Conservation (phyloP, 2,797 vertebrate species). For the Parambassis ranga region DNA sequence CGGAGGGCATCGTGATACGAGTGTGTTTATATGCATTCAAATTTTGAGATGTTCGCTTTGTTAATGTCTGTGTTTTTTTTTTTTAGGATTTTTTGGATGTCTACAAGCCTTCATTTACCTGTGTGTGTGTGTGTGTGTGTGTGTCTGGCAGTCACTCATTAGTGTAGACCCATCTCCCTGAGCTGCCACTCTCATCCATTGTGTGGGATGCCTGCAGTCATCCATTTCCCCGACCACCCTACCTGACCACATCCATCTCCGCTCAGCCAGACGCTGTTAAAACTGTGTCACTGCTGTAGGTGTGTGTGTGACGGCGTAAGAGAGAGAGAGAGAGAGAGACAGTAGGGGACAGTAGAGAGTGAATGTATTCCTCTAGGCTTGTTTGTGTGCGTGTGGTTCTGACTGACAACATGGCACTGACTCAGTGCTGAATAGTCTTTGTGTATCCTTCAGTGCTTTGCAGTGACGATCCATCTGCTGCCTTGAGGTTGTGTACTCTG, state of each 20-base stretch:
- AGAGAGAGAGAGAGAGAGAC: neutral
- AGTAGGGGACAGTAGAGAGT: neutral
- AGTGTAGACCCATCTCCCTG: constrained; percentile 57
- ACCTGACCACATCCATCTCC: constrained; percentile 67
- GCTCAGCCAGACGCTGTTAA: constrained; percentile 49
- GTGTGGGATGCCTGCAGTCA: constrained; percentile 65
- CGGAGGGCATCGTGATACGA: neutral
- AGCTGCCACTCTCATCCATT: constrained; percentile 64
- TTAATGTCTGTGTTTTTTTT: constrained; percentile 11
- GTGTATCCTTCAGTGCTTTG: constrained; percentile 33
- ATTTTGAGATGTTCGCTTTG: constrained; percentile 9
- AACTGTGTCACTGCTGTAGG: constrained; percentile 27
- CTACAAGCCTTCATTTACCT: constrained; percentile 17
- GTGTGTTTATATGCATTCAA: neutral
- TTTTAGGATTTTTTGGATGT: neutral
- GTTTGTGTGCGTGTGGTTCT: constrained; percentile 36
- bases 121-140: constrained; percentile 6
- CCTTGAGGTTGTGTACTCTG: constrained; percentile 18
- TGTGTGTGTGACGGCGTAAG: constrained; percentile 2
- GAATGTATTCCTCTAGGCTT: constrained; percentile 17
- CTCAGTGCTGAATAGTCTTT: constrained; percentile 43
- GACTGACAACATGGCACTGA: constrained; percentile 53
- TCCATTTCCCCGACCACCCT: constrained; percentile 50
- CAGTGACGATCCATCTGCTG: constrained; percentile 37
- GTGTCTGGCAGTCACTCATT: constrained; percentile 55